Base-by-base conservation (phyloP, 1,140 invertebrate species). In the Meloidogyne floridensis region DNA sequence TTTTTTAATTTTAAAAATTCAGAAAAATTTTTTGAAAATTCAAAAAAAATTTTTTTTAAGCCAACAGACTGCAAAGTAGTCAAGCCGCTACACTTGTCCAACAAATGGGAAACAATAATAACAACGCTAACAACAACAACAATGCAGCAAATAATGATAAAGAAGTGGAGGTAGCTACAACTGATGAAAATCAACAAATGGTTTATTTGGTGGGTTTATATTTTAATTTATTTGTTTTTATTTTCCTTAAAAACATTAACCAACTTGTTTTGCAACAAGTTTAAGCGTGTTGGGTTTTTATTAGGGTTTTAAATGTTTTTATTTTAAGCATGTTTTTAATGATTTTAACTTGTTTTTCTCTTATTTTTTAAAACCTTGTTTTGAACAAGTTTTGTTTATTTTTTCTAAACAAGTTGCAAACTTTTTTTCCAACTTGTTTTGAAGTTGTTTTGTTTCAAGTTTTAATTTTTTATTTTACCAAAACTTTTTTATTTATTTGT, bases 21-120 rank as follows among this genome's bases (percentile, higher is more conserved):
- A 47, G 2, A 47, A 47, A 47, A 59, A 4, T 13, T 75, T n/a
- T 32, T 32, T 2, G 32, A 32, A 32, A 32, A 32, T 32, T 32
- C 20, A 7, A 51, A 51, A 59, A 43, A 8, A 15, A 42, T 15
- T 9, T 81, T 72, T 80, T 59, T 69, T 82, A 70, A 73, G 82
- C 43, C n/a, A 72, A 80, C 72, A 85, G 56, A 20, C 11, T 71
- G 42, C 53, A 75, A 83, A 83, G 54, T 43, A 43, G 54, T 70
- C 73, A 74, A 11, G 42, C 81, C 0, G 65, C 81, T 13, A 73
- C 70, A 47, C 51, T 53, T 47, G 65, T 32, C 0, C 59, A 18
- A 42, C 18, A 54, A 10, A 56, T 15, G n/a, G 20, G 32, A 77
- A 70, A 9, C 72, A 77, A 47, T 42, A 32, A 32, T 1, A 65